A percentile compares a stretch with the other conserved stretches of the same genome.
phyloP scores from a whole-genome alignment of 2,888 invertebrate genomes.

The Ptilodon capucinus region DNA sequence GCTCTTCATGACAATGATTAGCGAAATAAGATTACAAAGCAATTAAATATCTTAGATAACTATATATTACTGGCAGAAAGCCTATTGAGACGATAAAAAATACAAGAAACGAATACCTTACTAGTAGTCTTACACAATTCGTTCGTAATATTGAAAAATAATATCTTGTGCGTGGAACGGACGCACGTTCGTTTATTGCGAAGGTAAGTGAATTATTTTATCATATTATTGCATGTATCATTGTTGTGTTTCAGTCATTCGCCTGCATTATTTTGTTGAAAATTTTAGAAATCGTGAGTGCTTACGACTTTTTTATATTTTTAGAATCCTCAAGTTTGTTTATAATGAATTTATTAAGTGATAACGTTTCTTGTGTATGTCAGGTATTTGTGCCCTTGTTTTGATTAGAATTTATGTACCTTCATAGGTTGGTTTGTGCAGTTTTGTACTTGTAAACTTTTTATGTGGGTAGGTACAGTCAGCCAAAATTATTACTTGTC shows the following conservation, averaged over 20 bases:
- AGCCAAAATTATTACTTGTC: conserved; percentile 27
- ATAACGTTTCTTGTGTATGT: conserved; percentile 7
- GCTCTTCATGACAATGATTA: conserved; percentile 81
- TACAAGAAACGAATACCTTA: conserved; percentile 53
- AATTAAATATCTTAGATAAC: conserved; percentile 59
- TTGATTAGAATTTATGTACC: conserved; percentile 11
- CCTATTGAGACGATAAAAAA: conserved; percentile 50
- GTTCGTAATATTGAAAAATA: conserved; percentile 57
- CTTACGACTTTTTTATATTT: conserved; percentile 47
- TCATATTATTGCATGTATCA: conserved; percentile 36
- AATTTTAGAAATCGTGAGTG: conserved; percentile 26
- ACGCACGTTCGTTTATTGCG: conserved; percentile 66
- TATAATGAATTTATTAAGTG: conserved; percentile 16
- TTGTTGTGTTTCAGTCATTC: conserved; percentile 25
- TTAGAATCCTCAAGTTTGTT: conserved; percentile 38
- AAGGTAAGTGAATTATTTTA: conserved; percentile 63
- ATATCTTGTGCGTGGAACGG: conserved; percentile 55
- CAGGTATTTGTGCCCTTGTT: conserved; percentile 12
- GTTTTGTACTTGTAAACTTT: conserved; percentile 22
- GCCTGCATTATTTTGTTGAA: conserved; percentile 29
- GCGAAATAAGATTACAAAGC: conserved; percentile 78
- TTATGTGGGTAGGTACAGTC: conserved; percentile 28
- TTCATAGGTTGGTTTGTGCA: conserved; percentile 12
- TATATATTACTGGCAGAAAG: conserved; percentile 65
- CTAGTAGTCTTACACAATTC: conserved; percentile 46